Percentiles rank a stretch among this genome's conserved stretches.
Evolutionary conservation across 2,797 vertebrate genomes (phyloP).

Genomic region (Epinephelus awoara): DNA sequence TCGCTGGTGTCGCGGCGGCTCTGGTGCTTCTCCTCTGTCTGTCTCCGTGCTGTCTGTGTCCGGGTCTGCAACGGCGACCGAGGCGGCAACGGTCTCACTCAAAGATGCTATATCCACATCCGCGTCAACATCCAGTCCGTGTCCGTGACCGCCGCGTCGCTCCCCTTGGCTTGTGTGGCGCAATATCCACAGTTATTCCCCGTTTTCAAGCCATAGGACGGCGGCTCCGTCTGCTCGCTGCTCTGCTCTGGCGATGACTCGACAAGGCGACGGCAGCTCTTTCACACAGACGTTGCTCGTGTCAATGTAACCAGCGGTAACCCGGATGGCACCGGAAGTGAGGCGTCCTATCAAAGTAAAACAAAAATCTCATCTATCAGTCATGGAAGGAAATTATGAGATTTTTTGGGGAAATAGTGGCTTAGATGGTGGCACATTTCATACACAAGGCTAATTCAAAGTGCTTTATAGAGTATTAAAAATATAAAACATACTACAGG

Average conservation of each 20-base stretch:
- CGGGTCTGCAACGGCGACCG: conserved; percentile 40
- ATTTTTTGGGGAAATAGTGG: no score
- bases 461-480: no score
- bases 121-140: conserved; percentile 19
- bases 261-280: conserved; percentile 62
- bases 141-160: conserved; percentile 14
- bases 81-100: conserved; percentile 29
- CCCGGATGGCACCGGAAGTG: conserved; percentile 1
- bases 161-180: conserved; percentile 11
- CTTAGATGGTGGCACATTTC: no score
- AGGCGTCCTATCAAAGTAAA: conserved; percentile 64
- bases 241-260: conserved; percentile 77
- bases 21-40: conserved; percentile 56
- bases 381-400: no score
- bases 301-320: background rate
- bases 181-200: conserved; percentile 41
- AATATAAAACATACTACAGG: no score
- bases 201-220: conserved; percentile 48
- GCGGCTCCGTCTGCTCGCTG: conserved; percentile 56
- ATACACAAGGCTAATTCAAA: no score
- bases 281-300: conserved; percentile 49
- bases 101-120: conserved; percentile 41
- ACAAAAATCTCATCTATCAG: background rate
- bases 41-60: conserved; percentile 50
- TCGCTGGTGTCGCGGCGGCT: conserved; percentile 61